These are phyloP conservation scores for Oenanthe oenanthe DNA, from an alignment of 2,113 vertebrate species.

Conservation along the genomic window DNA sequence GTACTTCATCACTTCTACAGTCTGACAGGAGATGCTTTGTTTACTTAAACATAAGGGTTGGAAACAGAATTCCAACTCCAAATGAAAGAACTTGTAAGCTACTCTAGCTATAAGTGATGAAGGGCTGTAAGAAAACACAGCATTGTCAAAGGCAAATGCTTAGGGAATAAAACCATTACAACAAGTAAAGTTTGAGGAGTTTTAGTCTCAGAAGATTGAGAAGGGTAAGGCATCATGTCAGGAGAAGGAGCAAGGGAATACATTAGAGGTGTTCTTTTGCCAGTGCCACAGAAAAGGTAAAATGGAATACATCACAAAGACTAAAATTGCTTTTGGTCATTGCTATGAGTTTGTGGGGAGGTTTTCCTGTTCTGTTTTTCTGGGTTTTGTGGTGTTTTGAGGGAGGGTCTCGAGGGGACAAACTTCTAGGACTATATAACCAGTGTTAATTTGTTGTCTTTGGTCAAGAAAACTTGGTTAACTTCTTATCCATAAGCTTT, in stretches of 20 bases:
- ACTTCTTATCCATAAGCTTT: neutral
- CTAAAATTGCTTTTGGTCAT: neutral
- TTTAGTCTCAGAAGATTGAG: neutral
- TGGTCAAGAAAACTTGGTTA: neutral
- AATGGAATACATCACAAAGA: neutral
- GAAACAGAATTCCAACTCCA: neutral
- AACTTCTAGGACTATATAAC: neutral
- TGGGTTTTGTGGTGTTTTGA: neutral
- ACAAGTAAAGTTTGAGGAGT: neutral
- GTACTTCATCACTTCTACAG: neutral
- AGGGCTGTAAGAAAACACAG: neutral
- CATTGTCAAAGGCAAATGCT: neutral
- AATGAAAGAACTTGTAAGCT: neutral
- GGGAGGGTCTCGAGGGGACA: rapidly evolving
- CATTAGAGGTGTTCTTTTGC: neutral
- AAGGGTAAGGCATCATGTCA: neutral
- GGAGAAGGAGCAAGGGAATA: neutral
- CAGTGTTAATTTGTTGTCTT: neutral
- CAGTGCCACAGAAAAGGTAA: neutral
- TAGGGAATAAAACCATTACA: neutral
- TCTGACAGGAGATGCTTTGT: neutral
- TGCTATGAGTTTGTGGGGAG: neutral
- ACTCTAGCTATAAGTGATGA: neutral
- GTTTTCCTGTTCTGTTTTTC: neutral
- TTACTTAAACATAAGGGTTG: neutral